Evolutionary conservation across 2,888 invertebrate species (phyloP), one percentile per base, ranked within the genome.

Genomic region (Bembecia ichneumoniformis): DNA sequence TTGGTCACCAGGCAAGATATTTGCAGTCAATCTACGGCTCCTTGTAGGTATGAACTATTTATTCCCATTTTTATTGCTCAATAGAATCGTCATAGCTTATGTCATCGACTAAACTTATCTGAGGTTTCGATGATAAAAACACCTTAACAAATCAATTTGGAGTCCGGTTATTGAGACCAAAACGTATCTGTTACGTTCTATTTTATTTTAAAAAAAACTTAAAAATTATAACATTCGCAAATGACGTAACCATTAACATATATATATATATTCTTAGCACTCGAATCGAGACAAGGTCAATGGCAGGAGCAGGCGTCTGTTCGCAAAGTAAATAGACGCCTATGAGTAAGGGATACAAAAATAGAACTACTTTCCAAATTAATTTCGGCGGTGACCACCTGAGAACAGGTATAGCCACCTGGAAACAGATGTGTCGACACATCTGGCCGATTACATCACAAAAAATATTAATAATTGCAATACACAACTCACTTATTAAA

Each of bases 1-100:
- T 88, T 96, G 46, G 91, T 96, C 55, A 96, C 96, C 17, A 91
- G 93, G 65, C 90, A 90, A 72, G 92, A 92, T 72, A 93, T 93
- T 62, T 93, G 93, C 75, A 90, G 91, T 51, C 89, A 77, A 58
- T 82, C 87, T 66, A 87, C 87, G 68, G 71, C 78, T 51, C 86
- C 87, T 80, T 88, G 88, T 78, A 88, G 88, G 88, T 88, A 84
- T 56, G 84, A 61, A 64, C 56, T 56, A 28, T 2, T 58, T 47
- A 11, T 10, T 15, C 15, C 11, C 15, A n/a, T 40, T 40, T 40
- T 3, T 10, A 7, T 40, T 40, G 7, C 7, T 13, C 40, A 40
- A n/a, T 5, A 40, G 13, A 40, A 3, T 40, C 40, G 5, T 14
- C 14, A 10, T 11, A 40, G n/a, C n/a, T 40, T 40, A 40, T 40